Percentiles rank a stretch among this genome's conserved stretches.
Conservation (phyloP, 2,888 invertebrate genomes). For the Microctonus hyperodae region DNA sequence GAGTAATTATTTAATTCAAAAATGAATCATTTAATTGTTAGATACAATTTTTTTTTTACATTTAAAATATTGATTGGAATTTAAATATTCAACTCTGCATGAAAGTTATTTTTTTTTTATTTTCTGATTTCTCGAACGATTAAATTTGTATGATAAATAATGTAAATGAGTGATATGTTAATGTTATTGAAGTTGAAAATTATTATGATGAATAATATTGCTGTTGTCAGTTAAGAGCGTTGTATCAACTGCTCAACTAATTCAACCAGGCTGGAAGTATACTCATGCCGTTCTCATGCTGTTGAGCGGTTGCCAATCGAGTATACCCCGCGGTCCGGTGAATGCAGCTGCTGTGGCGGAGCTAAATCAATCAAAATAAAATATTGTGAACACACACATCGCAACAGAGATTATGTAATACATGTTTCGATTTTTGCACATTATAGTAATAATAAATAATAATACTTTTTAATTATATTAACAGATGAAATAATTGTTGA, state of each 20-base stretch:
- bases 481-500: slow-evolving; percentile 18
- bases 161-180: neutral
- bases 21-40: no score
- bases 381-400: slow-evolving; percentile 30
- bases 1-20: no score
- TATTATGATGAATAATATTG: neutral
- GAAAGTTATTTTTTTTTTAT: no score
- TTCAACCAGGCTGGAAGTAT: slow-evolving; percentile 62
- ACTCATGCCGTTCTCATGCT: slow-evolving; percentile 64
- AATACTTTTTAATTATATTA: slow-evolving; percentile 3
- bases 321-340: slow-evolving; percentile 61
- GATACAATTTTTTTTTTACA: no score
- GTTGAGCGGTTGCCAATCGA: slow-evolving; percentile 62
- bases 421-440: slow-evolving; percentile 32
- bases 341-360: slow-evolving; percentile 54
- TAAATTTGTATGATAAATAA: neutral
- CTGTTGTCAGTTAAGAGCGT: slow-evolving; percentile 12
- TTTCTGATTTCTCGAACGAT: no score
- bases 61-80: no score
- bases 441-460: slow-evolving; percentile 24
- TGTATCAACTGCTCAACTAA: slow-evolving; percentile 48
- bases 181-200: neutral
- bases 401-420: slow-evolving; percentile 39
- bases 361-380: slow-evolving; percentile 55
- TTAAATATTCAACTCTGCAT: no score